A percentile compares a stretch with the other conserved stretches of the same genome.
phyloP scores from a whole-genome alignment of 2,797 vertebrate species.

The Novumbra hubbsi region DNA sequence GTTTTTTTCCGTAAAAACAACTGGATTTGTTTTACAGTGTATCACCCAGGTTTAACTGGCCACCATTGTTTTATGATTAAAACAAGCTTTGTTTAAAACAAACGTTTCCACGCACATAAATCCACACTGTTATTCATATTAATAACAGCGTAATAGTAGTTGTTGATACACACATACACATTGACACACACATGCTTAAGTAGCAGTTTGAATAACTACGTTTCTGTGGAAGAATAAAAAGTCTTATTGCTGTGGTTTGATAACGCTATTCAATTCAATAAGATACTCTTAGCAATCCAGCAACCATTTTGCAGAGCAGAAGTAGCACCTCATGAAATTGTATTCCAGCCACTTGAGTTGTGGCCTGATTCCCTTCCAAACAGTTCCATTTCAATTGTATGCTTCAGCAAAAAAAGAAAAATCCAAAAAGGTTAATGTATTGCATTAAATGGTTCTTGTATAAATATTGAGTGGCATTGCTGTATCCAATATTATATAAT shows the following conservation, averaged over 20 bases:
- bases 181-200: neutral
- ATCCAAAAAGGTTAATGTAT: neutral
- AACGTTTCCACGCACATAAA: no score
- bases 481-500: neutral
- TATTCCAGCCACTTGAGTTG: neutral
- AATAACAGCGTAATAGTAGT: no score
- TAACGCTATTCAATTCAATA: neutral
- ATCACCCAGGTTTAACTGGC: neutral
- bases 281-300: neutral
- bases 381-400: slow-evolving; percentile 22
- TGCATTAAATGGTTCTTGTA: neutral
- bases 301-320: neutral
- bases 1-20: no score
- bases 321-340: neutral
- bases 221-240: neutral
- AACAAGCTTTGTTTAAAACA: neutral
- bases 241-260: neutral
- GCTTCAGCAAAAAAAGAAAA: slow-evolving; percentile 23
- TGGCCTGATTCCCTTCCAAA: slow-evolving; percentile 4
- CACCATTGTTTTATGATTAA: neutral
- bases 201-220: neutral
- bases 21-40: no score
- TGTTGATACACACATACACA: neutral
- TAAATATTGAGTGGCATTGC: neutral
- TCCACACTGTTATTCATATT: neutral